Base-by-base conservation (phyloP, 2,888 invertebrate species). In the Hipparchia semele region DNA sequence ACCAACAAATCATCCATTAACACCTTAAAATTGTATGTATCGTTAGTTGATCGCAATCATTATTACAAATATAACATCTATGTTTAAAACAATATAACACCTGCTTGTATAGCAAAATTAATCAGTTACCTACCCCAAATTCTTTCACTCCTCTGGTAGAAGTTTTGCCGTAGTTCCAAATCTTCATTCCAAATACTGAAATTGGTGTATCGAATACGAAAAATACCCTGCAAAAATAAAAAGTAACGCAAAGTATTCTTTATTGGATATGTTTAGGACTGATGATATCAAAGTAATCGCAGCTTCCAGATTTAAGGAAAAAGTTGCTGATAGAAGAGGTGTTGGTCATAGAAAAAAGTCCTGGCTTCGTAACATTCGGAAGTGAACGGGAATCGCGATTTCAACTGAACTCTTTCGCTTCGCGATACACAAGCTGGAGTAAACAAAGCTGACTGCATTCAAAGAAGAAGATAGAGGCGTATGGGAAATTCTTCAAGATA, bases 101-200 rank as follows among this genome's bases (percentile, higher is more conserved):
- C 8, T 59, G 8, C 6, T 8, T 49, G 46, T 46, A 7, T 6
- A 61, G 6, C n/a, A 12, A n/a, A 49, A 49, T 13, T 64, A 46
- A 8, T 56, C 2, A 49, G 49, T 49, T 6, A 49, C 49, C 13
- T 67, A 97, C 97, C 77, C 96, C 97, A 88, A 97, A 96, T 89
- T 98, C 97, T 85, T 97, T 97, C 45, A 97, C 96, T 8, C 97
- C 97, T 82, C 98, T 94, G 6, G 90, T 91, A 0, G 96, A 95
- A 0, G 96, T 97, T 90, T 98, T 98, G 51, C 96, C 96, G 84
- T 98, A 98, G 90, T 98, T 98, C 97, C 97, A 98, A 77, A 98
- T 90, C 84, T 96, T 96, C 73, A 98, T 95, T 82, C 95, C 95
- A 12, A 96, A 96, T 10, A 98, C 94, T 13, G 95, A 95, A 2